Evolutionary conservation across 37 sponge, comb jelly and placozoan species (phyloP).

Genomic region (Tethya wilhelma): DNA sequence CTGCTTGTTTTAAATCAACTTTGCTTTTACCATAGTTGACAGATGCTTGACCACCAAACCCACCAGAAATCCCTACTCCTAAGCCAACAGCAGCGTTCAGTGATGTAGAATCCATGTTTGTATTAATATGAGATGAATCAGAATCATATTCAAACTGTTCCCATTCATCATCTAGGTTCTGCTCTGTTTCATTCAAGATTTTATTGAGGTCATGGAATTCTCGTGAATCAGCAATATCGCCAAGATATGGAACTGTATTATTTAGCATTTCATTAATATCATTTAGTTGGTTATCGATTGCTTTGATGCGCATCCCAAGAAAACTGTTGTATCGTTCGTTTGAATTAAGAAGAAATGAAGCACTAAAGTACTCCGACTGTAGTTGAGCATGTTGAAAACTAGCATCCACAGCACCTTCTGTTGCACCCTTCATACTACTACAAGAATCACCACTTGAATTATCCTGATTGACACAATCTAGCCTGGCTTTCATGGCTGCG

Average conservation of each 20-base stretch:
- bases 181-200: slow-evolving; percentile 10
- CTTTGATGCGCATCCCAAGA: background rate
- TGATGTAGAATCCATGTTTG: slow-evolving; percentile 1
- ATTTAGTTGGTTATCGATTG: background rate
- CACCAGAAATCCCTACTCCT: background rate
- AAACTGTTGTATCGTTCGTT: background rate
- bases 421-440: background rate
- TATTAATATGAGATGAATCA: background rate
- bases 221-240: slow-evolving; percentile 15
- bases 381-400: slow-evolving; percentile 13
- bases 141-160: slow-evolving; percentile 40
- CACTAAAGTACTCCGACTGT: background rate
- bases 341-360: background rate
- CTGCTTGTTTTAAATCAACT: slow-evolving; percentile 1
- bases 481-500: background rate
- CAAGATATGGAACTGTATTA: background rate
- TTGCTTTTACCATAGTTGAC: background rate
- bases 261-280: background rate
- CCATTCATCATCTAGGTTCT: slow-evolving; percentile 34
- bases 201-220: slow-evolving; percentile 21
- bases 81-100: slow-evolving; percentile 1
- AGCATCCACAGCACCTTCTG: slow-evolving; percentile 1
- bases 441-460: no score
- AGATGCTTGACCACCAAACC: background rate
- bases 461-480: background rate